Evolutionary conservation across 2,797 vertebrate species (phyloP), one percentile per base, ranked within the genome.

Genomic region (Cossypha polioptera): DNA sequence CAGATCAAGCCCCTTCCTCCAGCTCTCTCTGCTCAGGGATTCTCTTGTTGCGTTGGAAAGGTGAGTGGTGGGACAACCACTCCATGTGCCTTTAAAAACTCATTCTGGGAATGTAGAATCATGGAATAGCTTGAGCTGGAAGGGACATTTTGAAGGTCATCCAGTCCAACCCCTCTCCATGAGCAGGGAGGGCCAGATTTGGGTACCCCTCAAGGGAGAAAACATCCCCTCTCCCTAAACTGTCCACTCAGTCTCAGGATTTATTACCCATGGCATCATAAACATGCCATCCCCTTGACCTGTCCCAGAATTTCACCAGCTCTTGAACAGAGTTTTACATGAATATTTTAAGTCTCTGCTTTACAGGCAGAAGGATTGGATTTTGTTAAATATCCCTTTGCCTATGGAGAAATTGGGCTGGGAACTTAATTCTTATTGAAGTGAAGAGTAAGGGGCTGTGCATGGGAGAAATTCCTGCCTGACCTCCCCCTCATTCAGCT

Each of bases 241-340:
- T 61, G 13, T 17, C 33, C 22, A 0, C 11, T 14, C 19, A 59
- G 24, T 3, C 9, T 53, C 67, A 29, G 63, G 14, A 43, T 63
- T 42, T 51, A 6, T 10, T 42, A 5, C 4, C 9, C 24, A 2
- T 0, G 9, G 22, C 16, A 51, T 8, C 4, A 11, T 8, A 67
- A 36, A 65, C 28, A 8, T 19, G 10, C 14, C 43, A 26, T 6
- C 17, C 22, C 31, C 18, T 5, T 20, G 40, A 3, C 16, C 5
- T 6, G 6, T 7, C 38, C 59, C 63, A 48, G 51, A 29, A 29
- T 63, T 65, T 33, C 66, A n/a, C 45, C 25, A 13, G 11, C 16
- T 22, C 47, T 6, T 28, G 24, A 47, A 2, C 6, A 16, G 28
- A 16, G 7, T 11, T 58, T 61, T 22, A 15, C 7, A 7, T 1